Percentiles rank a stretch among this genome's conserved stretches.
phyloP scores from a whole-genome alignment of 2,797 vertebrate species.

The Oceanodroma leucorhoa region DNA sequence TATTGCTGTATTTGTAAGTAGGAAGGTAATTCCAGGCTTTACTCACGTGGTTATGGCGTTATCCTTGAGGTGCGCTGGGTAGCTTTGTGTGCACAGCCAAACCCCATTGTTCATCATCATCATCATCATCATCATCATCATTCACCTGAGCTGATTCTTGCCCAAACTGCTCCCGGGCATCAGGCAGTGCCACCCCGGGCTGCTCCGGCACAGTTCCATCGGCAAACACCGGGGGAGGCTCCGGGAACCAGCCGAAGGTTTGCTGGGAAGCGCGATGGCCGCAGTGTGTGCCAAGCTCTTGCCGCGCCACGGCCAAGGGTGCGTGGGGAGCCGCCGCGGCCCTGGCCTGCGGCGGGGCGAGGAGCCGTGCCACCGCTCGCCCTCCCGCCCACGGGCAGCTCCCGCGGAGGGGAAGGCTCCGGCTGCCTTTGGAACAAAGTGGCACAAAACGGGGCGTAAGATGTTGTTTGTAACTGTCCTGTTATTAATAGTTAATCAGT shows the following conservation, averaged over 20 bases:
- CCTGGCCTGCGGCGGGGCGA: accelerated
- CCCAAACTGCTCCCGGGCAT: accelerated
- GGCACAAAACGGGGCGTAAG: background rate
- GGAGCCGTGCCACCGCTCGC: background rate
- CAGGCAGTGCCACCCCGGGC: background rate
- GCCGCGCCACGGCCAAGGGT: background rate
- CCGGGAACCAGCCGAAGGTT: background rate
- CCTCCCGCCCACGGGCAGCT: accelerated
- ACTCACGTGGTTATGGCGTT: accelerated
- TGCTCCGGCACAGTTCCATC: accelerated
- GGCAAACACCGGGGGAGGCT: too few species aligned
- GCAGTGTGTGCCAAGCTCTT: background rate
- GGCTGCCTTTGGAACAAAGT: accelerated
- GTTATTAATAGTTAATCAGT: conserved; percentile 9
- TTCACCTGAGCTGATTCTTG: background rate
- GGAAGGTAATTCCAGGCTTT: background rate
- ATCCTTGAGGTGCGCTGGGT: background rate
- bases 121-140: background rate
- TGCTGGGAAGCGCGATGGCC: background rate
- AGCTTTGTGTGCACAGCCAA: background rate
- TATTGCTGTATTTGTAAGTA: accelerated
- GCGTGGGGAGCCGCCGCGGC: too few species aligned
- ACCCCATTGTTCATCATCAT: background rate
- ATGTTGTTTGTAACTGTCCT: background rate
- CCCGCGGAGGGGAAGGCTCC: accelerated